Evolutionary conservation across 2,888 invertebrate genomes (phyloP), one percentile per base, ranked within the genome.

Genomic region (Heliconius sara): DNA sequence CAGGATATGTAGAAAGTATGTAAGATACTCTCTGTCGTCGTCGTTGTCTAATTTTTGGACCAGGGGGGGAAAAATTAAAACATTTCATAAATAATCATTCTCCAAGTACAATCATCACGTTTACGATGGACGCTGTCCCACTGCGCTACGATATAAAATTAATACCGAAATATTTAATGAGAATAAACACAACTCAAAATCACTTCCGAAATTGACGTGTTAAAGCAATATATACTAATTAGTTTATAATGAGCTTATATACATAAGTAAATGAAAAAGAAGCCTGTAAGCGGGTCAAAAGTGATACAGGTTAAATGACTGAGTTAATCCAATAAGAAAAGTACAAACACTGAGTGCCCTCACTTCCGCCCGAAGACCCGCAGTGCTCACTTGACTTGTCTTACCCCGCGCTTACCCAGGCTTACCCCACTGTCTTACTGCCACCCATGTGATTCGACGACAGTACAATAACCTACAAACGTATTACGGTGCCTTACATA

Each of bases 281-380:
- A 95, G 94, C 95, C 94, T 90, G 85, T 91, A 91, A 95, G 91
- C 93, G 88, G 92, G 92, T 93, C 93, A 94, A 89, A 91, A 93
- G 93, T 91, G 90, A 89, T 89, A 88, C 90, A 92, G 94, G 95
- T 94, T 94, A 95, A 95, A 92, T 89, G 92, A 90, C 91, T 89
- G 88, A 89, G 88, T 85, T 95, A 95, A 95, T 94, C 95, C 93
- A 89, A 91, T 95, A 94, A 94, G 93, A 95, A 88, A 95, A 92
- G 91, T 93, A 95, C 93, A 95, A 95, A 95, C 93, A 94, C 87
- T 89, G 91, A 90, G 88, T 91, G 91, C 90, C 92, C 92, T 89
- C 90, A 92, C 93, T 94, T 94, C 93, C 94, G 91, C 83, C 86
- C 82, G 94, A 95, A 95, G 95, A 92, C 95, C 92, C 89, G 92